Percentiles rank a stretch among this genome's conserved stretches.
phyloP scores from a whole-genome alignment of 2,113 vertebrate species.

The Bos javanicus region DNA sequence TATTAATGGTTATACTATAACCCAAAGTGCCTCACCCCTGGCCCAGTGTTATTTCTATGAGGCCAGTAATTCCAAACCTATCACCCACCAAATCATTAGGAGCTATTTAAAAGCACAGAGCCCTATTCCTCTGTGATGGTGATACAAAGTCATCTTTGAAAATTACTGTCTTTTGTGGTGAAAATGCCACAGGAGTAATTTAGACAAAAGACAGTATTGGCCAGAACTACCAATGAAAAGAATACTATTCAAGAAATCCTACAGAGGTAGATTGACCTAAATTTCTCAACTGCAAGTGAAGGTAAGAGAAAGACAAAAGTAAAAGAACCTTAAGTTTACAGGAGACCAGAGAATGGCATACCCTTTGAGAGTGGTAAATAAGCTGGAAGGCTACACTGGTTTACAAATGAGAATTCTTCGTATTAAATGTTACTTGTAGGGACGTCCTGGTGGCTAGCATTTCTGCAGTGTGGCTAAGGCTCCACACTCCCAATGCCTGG shows the following conservation, averaged over 20 bases:
- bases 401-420: neutral
- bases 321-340: neutral
- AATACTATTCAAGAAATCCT: conserved; percentile 27
- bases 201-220: neutral
- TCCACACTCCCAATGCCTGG: neutral
- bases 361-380: neutral
- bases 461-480: neutral
- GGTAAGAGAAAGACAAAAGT: conserved; percentile 24
- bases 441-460: neutral
- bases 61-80: neutral
- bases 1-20: neutral
- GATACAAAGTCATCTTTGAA: neutral
- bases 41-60: neutral
- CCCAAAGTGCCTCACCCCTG: neutral
- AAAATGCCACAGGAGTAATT: neutral
- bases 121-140: neutral
- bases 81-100: neutral
- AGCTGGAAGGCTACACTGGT: neutral
- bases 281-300: neutral
- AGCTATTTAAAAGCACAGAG: neutral
- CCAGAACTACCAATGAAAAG: neutral
- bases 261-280: neutral
- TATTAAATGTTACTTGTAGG: neutral
- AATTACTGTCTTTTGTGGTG: neutral
- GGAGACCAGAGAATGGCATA: neutral